Base-by-base conservation (phyloP, 2,113 vertebrate species). In the Etheostoma cragini region DNA sequence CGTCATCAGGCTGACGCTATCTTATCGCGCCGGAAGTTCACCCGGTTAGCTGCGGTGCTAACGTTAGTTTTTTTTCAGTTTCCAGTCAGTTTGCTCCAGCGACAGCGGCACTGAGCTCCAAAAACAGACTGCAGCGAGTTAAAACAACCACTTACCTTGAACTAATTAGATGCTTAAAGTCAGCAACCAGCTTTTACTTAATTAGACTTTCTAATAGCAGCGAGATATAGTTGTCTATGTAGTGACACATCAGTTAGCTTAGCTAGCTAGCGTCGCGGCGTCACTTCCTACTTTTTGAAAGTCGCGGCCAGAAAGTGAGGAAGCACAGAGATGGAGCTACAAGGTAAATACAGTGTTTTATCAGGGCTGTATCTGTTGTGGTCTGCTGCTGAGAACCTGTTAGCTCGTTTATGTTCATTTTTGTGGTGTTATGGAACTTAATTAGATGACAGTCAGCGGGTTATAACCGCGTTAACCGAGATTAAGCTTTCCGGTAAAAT, bases 241-340 rank as follows among this genome's bases (percentile, higher is more conserved):
- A 56, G 17, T 6, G 22, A 70, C 1, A 6, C 4, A 33, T 21
- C 16, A 1, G 38, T 53, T 53, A 72, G 78, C 47, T 50, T 78
- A 71, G 84, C 73, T 65, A 2, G 62, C 49, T 70, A 1, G 12
- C 7, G 30, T 30, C 30, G 30, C 30, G 30, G 61, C 90, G 90
- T 88, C 86, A 89, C 81, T 90, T 90, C 89, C 90, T 84, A 17
- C 75, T 69, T 92, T 61, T 91, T 88, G 71, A 90, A 93, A 86
- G 1, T 87, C 85, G 86, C 88, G 90, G 88, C 79, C 72, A 72
- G 33, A 71, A 42, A 80, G 45, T n/a, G 54, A 42, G 45, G 61
- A 64, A 68, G 1, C 22, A 49, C 53, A 58, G 16, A 58, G 16
- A 93, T 93, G 92, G 92, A 93, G n/a, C 17, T 91, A 0, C 92